Evolutionary conservation across 2,888 invertebrate genomes (phyloP), one percentile per base, ranked within the genome.

Genomic region (Phaonia tiefii): DNA sequence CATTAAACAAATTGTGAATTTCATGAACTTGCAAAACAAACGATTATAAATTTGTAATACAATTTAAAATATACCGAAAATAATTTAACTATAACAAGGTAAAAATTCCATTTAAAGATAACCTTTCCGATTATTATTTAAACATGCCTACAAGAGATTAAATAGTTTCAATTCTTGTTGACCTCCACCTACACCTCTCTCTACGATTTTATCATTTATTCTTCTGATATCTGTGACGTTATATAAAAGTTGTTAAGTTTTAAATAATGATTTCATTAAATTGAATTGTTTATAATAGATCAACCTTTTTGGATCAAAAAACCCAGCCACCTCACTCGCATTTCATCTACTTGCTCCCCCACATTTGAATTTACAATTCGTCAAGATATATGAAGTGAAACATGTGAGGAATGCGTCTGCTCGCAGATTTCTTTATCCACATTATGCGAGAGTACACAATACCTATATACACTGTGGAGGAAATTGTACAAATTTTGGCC

Each of bases 241-340:
- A 63, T 73, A 63, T 26, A 49, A 20, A n/a, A 46, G 65, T 42
- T 60, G 58, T 70, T 54, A 54, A 39, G 31, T 60, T 67, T 31
- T 51, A 73, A 74, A 31, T 58, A 54, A 67, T 72, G 51, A 26
- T 60, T 58, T 63, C 67, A 67, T 67, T 75, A 58, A 75, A 70
- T 17, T 71, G 26, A 67, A 65, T 79, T 75, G 66, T 75, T 67
- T 22, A 66, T 26, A 74, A 70, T n/a, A 63, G 0, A 74, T n/a
- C 22, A 54, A 25, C 63, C n/a, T 31, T 70, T 67, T 8, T 67
- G 60, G 20, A 60, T 15, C 7, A 42, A 20, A 26, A 67, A 66
- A 5, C 5, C 13, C n/a, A 44, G 31, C 37, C 51, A 63, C 17
- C 11, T 4, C 17, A 49, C 17, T 49, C 39, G 56, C 51, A 54